Evolutionary conservation across 1,140 invertebrate species (phyloP), one percentile per base, ranked within the genome.

Genomic region (Conus ventricosus): DNA sequence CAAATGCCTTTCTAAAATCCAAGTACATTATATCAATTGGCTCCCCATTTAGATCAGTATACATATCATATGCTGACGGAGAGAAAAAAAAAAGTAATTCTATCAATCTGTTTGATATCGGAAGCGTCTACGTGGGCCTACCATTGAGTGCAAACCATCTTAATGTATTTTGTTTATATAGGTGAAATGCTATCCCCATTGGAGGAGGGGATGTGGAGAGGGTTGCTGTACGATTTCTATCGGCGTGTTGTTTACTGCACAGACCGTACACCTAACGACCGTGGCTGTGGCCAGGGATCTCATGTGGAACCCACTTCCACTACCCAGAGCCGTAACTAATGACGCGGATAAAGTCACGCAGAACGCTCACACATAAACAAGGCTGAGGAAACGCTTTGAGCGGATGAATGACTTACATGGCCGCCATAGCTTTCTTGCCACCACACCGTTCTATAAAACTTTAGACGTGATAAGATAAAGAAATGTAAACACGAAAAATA

Each of bases 281-380:
- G 20, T 10, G 17, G 13, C 80, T 23, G 80, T 54, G 80, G 23
- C 1, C 76, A 17, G 20, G 23, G 67, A 71, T 71, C 67, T 71
- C 23, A n/a, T 71, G 15, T 71, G 6, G 20, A 60, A 20, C 20
- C 67, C 23, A 71, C n/a, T 39, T 39, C 1, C 7, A 17, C 51
- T 20, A 39, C 27, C 2, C 25, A 39, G 4, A 63, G 82, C 6
- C 82, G 82, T 84, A 84, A 84, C 82, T 25, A 84, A 84, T 63
- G 82, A 84, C 82, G 82, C 82, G 82, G 82, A 84, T 39, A 67
- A 63, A 17, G 13, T 84, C 53, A 39, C 39, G 39, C 39, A 39
- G 39, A 39, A 39, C 0, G 39, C 39, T 39, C 39, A 60, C 55
- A 53, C 11, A 11, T 13, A 51, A 27, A 80, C 27, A 80, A 1